Evolutionary conservation across 2,113 vertebrate species (phyloP), one percentile per base, ranked within the genome.

Genomic region (Ochotona curzoniae): DNA sequence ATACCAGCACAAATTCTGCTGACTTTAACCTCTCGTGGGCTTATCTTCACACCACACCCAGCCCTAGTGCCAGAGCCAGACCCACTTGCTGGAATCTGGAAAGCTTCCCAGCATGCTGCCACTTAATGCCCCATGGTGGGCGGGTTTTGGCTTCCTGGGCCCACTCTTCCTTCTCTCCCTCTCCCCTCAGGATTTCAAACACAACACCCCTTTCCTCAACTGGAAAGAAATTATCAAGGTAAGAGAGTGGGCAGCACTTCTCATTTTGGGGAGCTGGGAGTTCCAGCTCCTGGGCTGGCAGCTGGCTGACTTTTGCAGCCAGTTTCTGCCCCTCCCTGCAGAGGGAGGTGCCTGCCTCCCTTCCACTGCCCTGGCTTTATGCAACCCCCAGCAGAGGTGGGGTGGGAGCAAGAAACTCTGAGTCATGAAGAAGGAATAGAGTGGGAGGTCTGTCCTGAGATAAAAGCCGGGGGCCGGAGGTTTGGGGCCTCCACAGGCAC

Each of bases 221-320:
- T 97, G 97, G 97, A 96, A 93, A 70, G 78, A 66, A 32, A 96
- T 97, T 54, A 80, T 23, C 8, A 90, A 96, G 96, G 97, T 97
- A 95, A 97, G 95, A 23, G 30, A 7, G 2, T 44, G 21, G 32
- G n/a, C 32, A 28, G 13, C 32, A 54, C n/a, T 26, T 25, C 20
- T 54, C 49, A 44, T 44, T 44, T 44, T 60, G 44, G 79, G 88
- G 63, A 76, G 32, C 2, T 0, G 0, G 21, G 80, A 44, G 23
- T 14, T 74, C 9, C 1, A 35, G 83, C 87, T 61, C 15, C 20
- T 49, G 8, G 67, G 30, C 78, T 23, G 12, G 47, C 1, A 18
- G 78, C 44, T 6, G 32, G 23, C 60, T n/a, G 67, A 21, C 28
- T 8, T 64, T 25, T 20, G 54, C 21, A 44, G 20, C 70, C 11